Evolutionary conservation across 2,113 vertebrate genomes (phyloP), one percentile per base, ranked within the genome.

Genomic region (Leucosticte australis): DNA sequence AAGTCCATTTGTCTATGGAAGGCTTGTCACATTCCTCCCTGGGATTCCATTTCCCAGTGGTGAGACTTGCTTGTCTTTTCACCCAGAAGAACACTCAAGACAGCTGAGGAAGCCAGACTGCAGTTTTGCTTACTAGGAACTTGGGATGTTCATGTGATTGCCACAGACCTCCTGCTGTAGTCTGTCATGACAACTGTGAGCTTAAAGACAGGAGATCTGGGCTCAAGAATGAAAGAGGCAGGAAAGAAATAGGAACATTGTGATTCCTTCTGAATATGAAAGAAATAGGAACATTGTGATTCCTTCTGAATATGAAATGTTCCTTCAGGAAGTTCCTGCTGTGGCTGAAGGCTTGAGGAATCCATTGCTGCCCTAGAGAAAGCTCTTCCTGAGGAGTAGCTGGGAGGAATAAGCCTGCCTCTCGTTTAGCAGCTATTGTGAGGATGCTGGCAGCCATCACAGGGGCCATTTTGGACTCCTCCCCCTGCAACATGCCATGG

Each of bases 401-500:
- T 28, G 33, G 47, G 31, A 87, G 76, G 13, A 75, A 81, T 35
- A 78, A 84, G 41, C 46, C 31, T 68, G 41, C 44, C 31, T 69
- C 35, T 74, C 39, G 81, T 89, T 85, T 73, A 52, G 47, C 65
- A 94, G 80, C 69, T 73, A 13, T 53, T 57, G 22, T 53, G 81
- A 78, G 93, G 85, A 75, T 93, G 80, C 88, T 19, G 47, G 67
- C 82, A 82, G 73, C 39, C 1, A 0, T 78, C 76, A 59, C 55
- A 89, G 90, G 69, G 92, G 57, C 91, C 82, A 59, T 83, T 95
- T 94, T 89, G 74, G 95, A 92, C 81, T 96, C 90, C 81, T 93
- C 49, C 76, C 56, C 75, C 79, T 95, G 83, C 93, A 95, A 85
- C 68, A 83, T 47, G 27, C 87, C 78, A 53, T 87, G 71, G 85